Percentiles rank a stretch among this genome's conserved stretches.
phyloP scores from a whole-genome alignment of 2,797 vertebrate genomes.

The Eulemur rubriventer region DNA sequence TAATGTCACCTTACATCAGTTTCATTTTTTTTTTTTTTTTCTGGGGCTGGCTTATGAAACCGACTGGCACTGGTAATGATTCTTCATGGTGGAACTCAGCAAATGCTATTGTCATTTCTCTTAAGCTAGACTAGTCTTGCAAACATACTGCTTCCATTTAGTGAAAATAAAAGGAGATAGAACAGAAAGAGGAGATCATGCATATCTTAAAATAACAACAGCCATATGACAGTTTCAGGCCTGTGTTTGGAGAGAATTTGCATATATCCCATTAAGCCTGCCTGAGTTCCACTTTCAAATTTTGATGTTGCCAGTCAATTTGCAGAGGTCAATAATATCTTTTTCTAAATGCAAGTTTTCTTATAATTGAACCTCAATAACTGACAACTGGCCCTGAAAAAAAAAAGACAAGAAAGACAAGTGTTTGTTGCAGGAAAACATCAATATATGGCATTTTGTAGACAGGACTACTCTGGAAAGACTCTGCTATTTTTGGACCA shows the following conservation, averaged over 20 bases:
- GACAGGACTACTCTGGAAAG: conserved; percentile 69
- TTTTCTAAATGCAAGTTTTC: conserved; percentile 79
- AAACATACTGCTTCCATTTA: conserved; percentile 75
- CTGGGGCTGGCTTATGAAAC: conserved; percentile 46
- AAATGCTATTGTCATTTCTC: conserved; percentile 50
- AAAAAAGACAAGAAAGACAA: conserved; percentile 78
- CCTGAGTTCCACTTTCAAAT: conserved; percentile 77
- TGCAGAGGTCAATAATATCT: conserved; percentile 79
- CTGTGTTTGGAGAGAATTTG: conserved; percentile 80
- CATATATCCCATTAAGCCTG: conserved; percentile 83
- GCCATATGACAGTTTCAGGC: conserved; percentile 78
- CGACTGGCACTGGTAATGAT: conserved; percentile 66
- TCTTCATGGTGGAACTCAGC: conserved; percentile 57
- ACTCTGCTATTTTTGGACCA: conserved; percentile 78
- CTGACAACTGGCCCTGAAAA: conserved; percentile 78
- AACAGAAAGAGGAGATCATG: conserved; percentile 60
- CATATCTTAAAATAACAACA: conserved; percentile 80
- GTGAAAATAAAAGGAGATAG: conserved; percentile 70
- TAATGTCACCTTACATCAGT: conserved; percentile 75
- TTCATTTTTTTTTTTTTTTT: conserved; percentile 66
- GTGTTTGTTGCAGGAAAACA: conserved; percentile 78
- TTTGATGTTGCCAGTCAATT: conserved; percentile 82
- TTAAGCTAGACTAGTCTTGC: conserved; percentile 59
- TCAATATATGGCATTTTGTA: conserved; percentile 73
- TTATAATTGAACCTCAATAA: conserved; percentile 80